Conservation (phyloP, 2,113 vertebrate genomes). For the Ctenodactylus gundi region DNA sequence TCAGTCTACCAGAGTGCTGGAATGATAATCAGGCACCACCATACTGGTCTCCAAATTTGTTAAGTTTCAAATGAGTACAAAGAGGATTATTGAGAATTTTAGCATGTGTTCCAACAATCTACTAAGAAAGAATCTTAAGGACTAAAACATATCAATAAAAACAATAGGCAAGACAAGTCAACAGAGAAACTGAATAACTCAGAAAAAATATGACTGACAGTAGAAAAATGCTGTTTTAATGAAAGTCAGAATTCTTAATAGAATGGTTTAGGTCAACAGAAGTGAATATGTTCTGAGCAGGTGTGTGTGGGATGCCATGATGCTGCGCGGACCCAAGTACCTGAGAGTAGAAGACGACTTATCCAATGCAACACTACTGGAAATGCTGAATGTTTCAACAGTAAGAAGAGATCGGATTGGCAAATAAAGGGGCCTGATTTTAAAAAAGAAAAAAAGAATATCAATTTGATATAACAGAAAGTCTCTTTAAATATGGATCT, state of each 20-base stretch:
- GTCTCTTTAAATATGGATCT: background rate
- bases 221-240: background rate
- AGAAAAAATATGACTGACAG: background rate
- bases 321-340: constrained; percentile 82
- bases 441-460: background rate
- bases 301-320: background rate
- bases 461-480: constrained; percentile 19
- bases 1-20: background rate
- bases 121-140: background rate
- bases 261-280: background rate
- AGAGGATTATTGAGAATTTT: background rate
- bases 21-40: background rate
- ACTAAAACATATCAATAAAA: constrained; percentile 9
- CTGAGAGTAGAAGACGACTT: constrained; percentile 95
- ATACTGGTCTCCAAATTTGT: background rate
- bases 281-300: background rate
- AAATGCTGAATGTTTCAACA: constrained; percentile 98
- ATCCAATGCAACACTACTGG: constrained; percentile 94
- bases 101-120: background rate
- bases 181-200: background rate
- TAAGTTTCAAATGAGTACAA: constrained; percentile 7
- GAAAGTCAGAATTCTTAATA: too few relatives aligned
- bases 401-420: constrained; percentile 93
- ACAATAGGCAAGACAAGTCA: background rate
- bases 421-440: constrained; percentile 92